Evolutionary conservation across 2,797 vertebrate genomes (phyloP).

Genomic region (Mus minutoides): DNA sequence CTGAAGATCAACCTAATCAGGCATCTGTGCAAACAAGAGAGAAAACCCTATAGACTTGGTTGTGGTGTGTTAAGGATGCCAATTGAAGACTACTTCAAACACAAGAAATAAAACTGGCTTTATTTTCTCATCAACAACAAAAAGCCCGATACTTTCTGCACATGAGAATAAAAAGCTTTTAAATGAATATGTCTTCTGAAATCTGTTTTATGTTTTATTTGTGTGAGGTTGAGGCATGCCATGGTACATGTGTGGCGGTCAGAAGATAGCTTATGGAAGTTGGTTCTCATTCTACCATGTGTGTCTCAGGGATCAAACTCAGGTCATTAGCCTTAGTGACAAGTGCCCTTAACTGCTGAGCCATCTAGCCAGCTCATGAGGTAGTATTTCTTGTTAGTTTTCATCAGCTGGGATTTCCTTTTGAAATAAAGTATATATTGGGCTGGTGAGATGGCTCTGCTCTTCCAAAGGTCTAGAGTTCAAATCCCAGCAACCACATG

Average conservation of each 20-base stretch:
- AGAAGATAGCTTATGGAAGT: not conserved
- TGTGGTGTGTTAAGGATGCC: not conserved
- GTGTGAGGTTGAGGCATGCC: not conserved
- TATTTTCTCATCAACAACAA: not conserved
- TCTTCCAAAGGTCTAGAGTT: no score
- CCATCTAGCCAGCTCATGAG: not conserved
- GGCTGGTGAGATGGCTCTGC: no score
- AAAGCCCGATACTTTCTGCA: slow-evolving; percentile 27
- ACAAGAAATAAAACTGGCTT: not conserved
- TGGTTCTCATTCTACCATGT: not conserved
- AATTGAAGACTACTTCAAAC: not conserved
- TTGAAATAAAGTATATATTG: slow-evolving; percentile 29
- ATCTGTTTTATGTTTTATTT: not conserved
- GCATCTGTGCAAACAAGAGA: not conserved
- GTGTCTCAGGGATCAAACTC: not conserved
- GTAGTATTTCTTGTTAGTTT: not conserved
- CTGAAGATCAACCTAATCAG: not conserved
- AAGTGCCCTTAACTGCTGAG: not conserved
- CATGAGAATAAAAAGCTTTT: slow-evolving; percentile 9
- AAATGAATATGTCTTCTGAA: slow-evolving; percentile 46
- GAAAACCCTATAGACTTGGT: not conserved
- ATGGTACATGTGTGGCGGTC: not conserved
- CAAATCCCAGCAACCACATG: no score
- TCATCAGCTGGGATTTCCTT: slow-evolving; percentile 33
- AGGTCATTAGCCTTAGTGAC: not conserved